Base-by-base conservation (phyloP, 2,113 vertebrate genomes). In the Hippocampus guttulatus region DNA sequence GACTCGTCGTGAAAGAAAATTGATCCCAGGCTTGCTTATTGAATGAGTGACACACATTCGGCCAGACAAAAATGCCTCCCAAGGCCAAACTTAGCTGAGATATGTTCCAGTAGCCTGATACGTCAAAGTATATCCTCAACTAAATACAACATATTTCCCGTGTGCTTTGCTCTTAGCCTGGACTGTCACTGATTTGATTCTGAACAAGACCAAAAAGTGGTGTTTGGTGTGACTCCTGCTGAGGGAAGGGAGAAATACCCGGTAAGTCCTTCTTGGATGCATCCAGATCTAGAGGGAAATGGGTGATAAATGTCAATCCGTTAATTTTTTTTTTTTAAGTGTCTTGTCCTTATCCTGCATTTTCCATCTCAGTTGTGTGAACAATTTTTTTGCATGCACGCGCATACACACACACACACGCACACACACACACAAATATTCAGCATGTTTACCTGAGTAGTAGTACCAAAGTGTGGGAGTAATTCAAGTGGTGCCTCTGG, bases 101-200 rank as follows among this genome's bases (percentile, higher is more conserved):
- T 27, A 27, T 77, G 71, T 76, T 68, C 68, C 23, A 74, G 87
- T 79, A 79, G 76, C 84, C 64, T 70, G 81, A 91, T 87, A 87
- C 88, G 89, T 90, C 82, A 85, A 30, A 70, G 40, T 75, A 84
- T 76, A 83, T 68, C 73, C 47, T 40, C 2, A 23, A 43, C 84
- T 90, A 89, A 89, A 87, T 77, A 89, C 89, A 91, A 81, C 72
- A 73, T 47, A 72, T 54, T 66, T 67, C 51, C 52, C 43, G 25
- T 77, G 58, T 15, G 25, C 61, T 70, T 30, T 67, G 57, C 75
- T 66, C 64, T 64, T 69, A 51, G 60, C 40, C 52, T 70, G 51
- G 64, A 38, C 55, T 11, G 70, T 77, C 72, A 76, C 30, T 30
- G 51, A 63, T 30, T 45, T 5, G 20, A 80, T 63, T 45, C 38